Base-by-base conservation (phyloP, 1,140 invertebrate genomes). In the Nymphalis io region DNA sequence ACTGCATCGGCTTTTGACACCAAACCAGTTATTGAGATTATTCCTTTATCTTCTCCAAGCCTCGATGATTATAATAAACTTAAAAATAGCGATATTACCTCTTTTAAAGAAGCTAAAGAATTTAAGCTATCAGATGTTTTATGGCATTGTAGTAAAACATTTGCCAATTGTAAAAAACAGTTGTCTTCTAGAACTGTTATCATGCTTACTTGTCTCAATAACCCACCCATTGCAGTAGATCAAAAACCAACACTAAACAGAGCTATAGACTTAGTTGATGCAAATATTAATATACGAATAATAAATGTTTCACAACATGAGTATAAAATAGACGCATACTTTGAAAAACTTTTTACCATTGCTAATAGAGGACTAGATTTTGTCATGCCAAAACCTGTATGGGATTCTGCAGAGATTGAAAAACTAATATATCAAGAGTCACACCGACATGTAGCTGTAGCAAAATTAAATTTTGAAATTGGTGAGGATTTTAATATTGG, bases 81-180 rank as follows among this genome's bases (percentile, higher is more conserved):
- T 4, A 73, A 78, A 69, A 74, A 73, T 13, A 58, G 73, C 18
- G 70, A 88, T 70, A 70, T 88, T 53, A 42, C 76, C 0, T 73
- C 70, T 15, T 76, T 79, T 57, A 73, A 68, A 2, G 80, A 88
- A 75, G 76, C 81, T 18, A 86, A 83, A 57, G 82, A 87, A 27
- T 78, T 87, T 13, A 84, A 79, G 61, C 55, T 91, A 27, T 88
- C 89, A 10, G 86, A 91, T 74, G 85, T 81, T 3, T 61, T 91
- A 13, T 82, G 81, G 81, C 83, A 89, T 62, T 90, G 86, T 46
- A 83, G 80, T 58, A 89, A 88, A 83, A 80, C 83, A 68, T 91
- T 90, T 80, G 70, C 77, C n/a, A 86, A 84, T 67, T 90, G 81
- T 65, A 89, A 89, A 69, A 88, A 83, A 60, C 80, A 81, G 58